Base-by-base conservation (phyloP, 2,797 vertebrate species). In the Tinamus major region DNA sequence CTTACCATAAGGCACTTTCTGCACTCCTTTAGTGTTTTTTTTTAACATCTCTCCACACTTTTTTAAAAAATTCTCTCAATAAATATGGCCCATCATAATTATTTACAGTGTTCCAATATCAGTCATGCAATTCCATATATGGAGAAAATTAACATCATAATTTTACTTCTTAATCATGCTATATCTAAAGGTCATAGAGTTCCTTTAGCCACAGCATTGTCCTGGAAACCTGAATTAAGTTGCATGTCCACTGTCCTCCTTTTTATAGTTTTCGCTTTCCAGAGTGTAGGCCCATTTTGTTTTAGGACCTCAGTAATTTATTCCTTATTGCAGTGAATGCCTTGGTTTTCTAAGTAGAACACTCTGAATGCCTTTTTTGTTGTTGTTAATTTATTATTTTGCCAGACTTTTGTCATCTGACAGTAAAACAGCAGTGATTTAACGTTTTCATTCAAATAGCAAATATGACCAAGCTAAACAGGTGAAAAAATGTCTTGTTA, bases 271-370 rank as follows among this genome's bases (percentile, higher is more conserved):
- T 35, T 67, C 88, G 55, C 41, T 91, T 46, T 90, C 63, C 70
- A 53, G 51, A 79, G n/a, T 3, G 1, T 19, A 14, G 20, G 20
- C 19, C 7, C 46, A 19, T 91, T 90, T 55, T 82, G 46, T 35
- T 94, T 91, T 92, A 62, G 80, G 63, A 87, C 53, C 55, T 89
- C 79, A 2, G 1, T 84, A 81, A 92, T 91, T 83, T 89, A 81
- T 93, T 89, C 42, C n/a, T 79, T 93, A 89, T 69, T 86, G 10
- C 29, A 6, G 16, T 67, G 79, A 89, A 78, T 63, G 35, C 26
- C 0, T 0, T 83, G 17, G 3, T 71, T 91, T 94, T 81, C 55
- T 92, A 63, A 81, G 70, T 85, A 83, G 65, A 87, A 35, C 29
- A 94, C 49, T 75, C 27, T 81, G 61, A 9, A 33, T 2, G 4